Evolutionary conservation across 2,888 invertebrate species (phyloP).

Genomic region (Platypus cylindrus): DNA sequence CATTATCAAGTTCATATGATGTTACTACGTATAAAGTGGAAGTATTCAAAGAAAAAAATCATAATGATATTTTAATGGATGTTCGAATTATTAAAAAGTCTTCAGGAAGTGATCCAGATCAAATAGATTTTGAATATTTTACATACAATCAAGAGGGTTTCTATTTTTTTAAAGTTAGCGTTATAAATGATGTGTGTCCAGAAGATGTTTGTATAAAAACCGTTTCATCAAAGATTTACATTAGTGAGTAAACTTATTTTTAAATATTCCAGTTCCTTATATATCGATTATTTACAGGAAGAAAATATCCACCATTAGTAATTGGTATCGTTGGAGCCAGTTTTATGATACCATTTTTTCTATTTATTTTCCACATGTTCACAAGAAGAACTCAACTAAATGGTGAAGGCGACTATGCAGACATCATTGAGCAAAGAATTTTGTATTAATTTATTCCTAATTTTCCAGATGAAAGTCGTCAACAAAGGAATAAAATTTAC

Average conservation of each 20-base stretch:
- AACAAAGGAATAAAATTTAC: conserved; percentile 14
- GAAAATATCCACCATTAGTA: conserved; percentile 22
- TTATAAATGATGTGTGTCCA: conserved; percentile 17
- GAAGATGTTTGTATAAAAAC: conserved; percentile 20
- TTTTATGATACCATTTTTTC: conserved; percentile 21
- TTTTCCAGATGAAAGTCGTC: conserved; percentile 9
- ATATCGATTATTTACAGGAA: conserved; percentile 12
- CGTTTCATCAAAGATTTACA: conserved; percentile 19
- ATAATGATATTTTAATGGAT: conserved; percentile 16
- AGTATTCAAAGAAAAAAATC: conserved; percentile 18
- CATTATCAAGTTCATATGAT: conserved; percentile 15
- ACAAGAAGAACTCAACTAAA: conserved; percentile 16
- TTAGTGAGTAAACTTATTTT: conserved; percentile 16
- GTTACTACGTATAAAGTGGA: conserved; percentile 21
- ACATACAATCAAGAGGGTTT: conserved; percentile 23
- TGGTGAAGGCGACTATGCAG: too few species aligned
- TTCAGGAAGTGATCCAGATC: conserved; percentile 4
- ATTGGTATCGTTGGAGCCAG: conserved; percentile 26
- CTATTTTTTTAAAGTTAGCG: conserved; percentile 21
- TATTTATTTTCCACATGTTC: conserved; percentile 22
- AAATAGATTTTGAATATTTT: conserved; percentile 16
- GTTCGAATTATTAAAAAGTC: conserved; percentile 14
- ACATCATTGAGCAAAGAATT: too few species aligned
- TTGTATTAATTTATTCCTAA: too few species aligned
- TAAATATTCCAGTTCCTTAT: not conserved